Evolutionary conservation across 2,113 vertebrate species (phyloP).

Genomic region (Myotis yumanensis): DNA sequence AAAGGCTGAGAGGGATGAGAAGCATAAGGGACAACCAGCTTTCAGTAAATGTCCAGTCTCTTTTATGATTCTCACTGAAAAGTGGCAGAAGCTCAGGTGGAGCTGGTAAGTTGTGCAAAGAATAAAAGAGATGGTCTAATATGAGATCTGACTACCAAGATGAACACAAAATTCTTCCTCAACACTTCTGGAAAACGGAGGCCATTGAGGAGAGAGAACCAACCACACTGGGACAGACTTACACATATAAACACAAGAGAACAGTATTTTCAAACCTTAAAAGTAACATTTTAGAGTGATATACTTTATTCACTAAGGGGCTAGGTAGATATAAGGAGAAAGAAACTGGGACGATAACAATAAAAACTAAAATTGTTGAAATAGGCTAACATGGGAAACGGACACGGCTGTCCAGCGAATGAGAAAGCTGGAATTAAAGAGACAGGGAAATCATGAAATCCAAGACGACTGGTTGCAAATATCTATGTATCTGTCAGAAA

Average conservation of each 20-base stretch:
- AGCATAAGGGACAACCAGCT: not conserved
- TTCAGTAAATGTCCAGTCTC: not conserved
- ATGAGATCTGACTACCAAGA: not conserved
- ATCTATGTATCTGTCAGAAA: not conserved
- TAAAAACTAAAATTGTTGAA: not conserved
- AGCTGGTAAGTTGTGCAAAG: not conserved
- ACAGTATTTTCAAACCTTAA: not conserved
- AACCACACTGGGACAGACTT: not conserved
- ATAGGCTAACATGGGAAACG: not conserved
- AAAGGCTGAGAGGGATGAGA: not conserved
- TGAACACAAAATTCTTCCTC: not conserved
- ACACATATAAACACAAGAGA: not conserved
- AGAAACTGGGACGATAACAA: not conserved
- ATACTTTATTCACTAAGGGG: not conserved
- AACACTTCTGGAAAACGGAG: not conserved
- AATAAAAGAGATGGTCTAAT: accelerated
- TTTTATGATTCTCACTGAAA: not conserved
- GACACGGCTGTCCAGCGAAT: not conserved
- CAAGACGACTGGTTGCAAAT: not conserved
- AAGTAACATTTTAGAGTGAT: not conserved
- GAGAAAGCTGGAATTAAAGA: not conserved
- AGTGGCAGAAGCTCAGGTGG: not conserved
- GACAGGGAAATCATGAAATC: not conserved
- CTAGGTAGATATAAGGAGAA: not conserved
- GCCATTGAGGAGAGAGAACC: no score